Evolutionary conservation across 2,113 vertebrate genomes (phyloP).

Genomic region (Lathamus discolor): DNA sequence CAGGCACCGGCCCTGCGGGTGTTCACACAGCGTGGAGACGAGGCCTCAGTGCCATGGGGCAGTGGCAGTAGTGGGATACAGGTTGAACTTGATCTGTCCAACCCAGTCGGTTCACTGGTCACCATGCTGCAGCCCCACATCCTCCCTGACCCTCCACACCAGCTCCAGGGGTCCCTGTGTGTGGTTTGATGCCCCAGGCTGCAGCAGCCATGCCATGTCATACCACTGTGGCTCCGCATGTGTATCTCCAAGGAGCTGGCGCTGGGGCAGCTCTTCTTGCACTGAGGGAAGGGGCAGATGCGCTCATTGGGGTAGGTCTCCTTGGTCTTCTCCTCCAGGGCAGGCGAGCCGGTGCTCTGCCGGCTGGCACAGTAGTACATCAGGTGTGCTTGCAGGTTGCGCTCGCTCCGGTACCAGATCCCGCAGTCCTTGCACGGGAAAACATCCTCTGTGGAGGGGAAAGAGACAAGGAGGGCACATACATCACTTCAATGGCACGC

Average conservation of each 20-base stretch:
- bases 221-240: slow-evolving; percentile 97
- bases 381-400: slow-evolving; percentile 97
- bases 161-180: background rate
- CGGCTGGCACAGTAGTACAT: slow-evolving; percentile 98
- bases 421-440: slow-evolving; percentile 98
- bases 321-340: slow-evolving; percentile 88
- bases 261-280: slow-evolving; percentile 97
- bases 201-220: background rate
- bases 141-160: background rate
- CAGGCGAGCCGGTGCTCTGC: slow-evolving; percentile 77
- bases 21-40: no score
- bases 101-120: background rate
- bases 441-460: slow-evolving; percentile 85
- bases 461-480: background rate
- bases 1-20: no score
- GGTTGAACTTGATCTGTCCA: background rate
- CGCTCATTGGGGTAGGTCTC: slow-evolving; percentile 92
- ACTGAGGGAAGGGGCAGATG: slow-evolving; percentile 93
- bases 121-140: accelerated
- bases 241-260: slow-evolving; percentile 98
- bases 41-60: background rate
- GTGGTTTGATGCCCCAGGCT: background rate
- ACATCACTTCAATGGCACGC: accelerated
- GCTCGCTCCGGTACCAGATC: slow-evolving; percentile 97
- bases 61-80: background rate